phyloP scores from a whole-genome alignment of 2,888 invertebrate species.

The Lasioglossum calceatum region DNA sequence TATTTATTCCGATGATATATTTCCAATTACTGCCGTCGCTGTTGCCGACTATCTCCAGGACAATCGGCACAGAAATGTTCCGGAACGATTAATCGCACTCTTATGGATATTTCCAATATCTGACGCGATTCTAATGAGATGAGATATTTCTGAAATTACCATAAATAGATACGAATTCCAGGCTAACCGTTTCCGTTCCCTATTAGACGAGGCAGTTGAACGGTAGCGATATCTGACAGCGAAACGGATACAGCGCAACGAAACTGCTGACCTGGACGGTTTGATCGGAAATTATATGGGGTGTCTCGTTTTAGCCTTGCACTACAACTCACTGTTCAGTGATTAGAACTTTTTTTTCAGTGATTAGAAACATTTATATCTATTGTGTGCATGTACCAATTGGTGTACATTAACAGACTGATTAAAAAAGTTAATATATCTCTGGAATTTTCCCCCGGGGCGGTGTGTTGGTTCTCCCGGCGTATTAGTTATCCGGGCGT shows the following conservation, averaged over 20 bases:
- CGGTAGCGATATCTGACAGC: not conserved
- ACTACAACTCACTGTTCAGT: too few relatives aligned
- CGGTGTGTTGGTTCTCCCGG: too few relatives aligned
- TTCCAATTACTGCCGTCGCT: not conserved
- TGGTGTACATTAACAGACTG: too few relatives aligned
- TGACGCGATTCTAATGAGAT: not conserved
- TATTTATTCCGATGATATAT: not conserved
- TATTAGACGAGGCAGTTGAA: not conserved
- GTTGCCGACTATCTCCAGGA: not conserved
- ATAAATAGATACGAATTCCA: not conserved
- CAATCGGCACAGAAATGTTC: not conserved
- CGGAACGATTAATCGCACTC: not conserved
- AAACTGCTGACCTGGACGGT: not conserved
- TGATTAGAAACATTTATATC: too few relatives aligned
- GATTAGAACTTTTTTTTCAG: too few relatives aligned
- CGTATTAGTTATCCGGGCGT: too few relatives aligned
- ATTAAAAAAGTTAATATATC: not conserved
- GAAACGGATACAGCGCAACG: not conserved
- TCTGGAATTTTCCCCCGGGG: too few relatives aligned
- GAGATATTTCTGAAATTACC: conserved; percentile 17
- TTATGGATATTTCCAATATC: conserved; percentile 34
- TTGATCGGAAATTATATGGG: not conserved
- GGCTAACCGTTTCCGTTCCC: conserved; percentile 22
- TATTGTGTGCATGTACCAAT: too few relatives aligned
- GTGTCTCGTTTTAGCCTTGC: not conserved